Evolutionary conservation across 2,888 invertebrate species (phyloP).

Genomic region (Melanostoma mellinum): DNA sequence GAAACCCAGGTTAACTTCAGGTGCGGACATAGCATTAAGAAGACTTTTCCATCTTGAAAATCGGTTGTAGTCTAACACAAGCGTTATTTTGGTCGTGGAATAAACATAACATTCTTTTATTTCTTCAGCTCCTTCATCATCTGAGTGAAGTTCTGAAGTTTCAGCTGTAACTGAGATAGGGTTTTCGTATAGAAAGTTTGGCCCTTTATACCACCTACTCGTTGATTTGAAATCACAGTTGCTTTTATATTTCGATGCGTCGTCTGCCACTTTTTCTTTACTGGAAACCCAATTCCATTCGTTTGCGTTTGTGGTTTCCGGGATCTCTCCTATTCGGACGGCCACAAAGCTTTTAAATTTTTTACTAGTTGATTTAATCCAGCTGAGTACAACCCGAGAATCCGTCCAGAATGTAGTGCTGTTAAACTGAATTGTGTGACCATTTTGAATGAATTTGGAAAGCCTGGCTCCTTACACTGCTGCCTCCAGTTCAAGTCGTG

Average conservation of each 20-base stretch:
- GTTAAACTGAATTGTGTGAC: constrained; percentile 7
- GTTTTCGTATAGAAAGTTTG: neutral
- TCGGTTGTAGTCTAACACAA: neutral
- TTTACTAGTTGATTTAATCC: constrained; percentile 12
- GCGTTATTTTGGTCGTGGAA: neutral
- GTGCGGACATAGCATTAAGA: no score
- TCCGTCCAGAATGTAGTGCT: constrained; percentile 9
- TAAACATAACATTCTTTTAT: neutral
- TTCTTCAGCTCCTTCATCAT: neutral
- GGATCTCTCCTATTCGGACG: constrained; percentile 24
- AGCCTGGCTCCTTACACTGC: constrained; percentile 28
- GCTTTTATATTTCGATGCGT: constrained; percentile 2
- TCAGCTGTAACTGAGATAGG: no score
- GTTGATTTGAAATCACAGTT: neutral
- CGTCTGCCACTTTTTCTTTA: constrained; percentile 12
- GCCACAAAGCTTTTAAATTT: constrained; percentile 25
- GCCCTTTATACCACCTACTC: neutral
- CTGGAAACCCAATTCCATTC: constrained; percentile 10
- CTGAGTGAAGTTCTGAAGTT: no score
- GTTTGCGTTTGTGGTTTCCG: constrained; percentile 1
- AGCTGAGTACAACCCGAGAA: constrained; percentile 19
- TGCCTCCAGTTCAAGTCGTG: constrained; percentile 4
- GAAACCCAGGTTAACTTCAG: no score
- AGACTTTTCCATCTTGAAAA: constrained; percentile 25
- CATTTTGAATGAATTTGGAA: neutral